Evolutionary conservation across 2,797 vertebrate genomes (phyloP).

Genomic region (Rhynchotus rufescens): DNA sequence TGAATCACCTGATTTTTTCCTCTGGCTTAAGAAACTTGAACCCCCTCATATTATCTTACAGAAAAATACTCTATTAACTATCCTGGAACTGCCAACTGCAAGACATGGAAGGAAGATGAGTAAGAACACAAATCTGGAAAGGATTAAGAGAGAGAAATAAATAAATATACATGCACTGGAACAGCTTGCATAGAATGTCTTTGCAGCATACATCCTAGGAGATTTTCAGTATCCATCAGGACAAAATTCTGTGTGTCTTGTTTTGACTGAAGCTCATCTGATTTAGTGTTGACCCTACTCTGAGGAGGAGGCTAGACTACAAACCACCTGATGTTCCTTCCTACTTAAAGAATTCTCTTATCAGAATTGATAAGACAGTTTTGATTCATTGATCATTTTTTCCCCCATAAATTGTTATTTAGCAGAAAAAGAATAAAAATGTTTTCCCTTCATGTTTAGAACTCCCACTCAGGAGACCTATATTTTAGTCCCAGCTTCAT

Average conservation of each 20-base stretch:
- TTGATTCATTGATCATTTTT: background rate
- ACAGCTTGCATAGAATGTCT: background rate
- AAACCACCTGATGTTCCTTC: background rate
- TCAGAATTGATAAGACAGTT: background rate
- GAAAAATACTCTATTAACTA: background rate
- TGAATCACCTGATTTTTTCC: background rate
- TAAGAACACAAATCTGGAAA: background rate
- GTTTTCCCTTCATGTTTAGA: background rate
- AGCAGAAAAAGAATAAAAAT: background rate
- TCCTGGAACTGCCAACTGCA: background rate
- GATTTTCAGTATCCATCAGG: background rate
- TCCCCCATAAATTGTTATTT: background rate
- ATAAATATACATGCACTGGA: background rate
- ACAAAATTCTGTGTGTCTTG: background rate
- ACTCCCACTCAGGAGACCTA: background rate
- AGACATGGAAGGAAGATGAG: background rate
- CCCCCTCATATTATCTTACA: background rate
- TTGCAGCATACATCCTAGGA: background rate
- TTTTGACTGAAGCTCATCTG: too few species aligned
- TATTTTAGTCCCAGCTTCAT: background rate
- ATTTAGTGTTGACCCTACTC: background rate
- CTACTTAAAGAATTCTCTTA: background rate
- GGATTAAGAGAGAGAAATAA: background rate
- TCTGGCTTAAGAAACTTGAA: background rate
- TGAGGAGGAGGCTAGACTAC: background rate